A percentile compares a stretch with the other conserved stretches of the same genome.
phyloP scores from a whole-genome alignment of 2,888 invertebrate genomes.

The Melinaea marsaeus region DNA sequence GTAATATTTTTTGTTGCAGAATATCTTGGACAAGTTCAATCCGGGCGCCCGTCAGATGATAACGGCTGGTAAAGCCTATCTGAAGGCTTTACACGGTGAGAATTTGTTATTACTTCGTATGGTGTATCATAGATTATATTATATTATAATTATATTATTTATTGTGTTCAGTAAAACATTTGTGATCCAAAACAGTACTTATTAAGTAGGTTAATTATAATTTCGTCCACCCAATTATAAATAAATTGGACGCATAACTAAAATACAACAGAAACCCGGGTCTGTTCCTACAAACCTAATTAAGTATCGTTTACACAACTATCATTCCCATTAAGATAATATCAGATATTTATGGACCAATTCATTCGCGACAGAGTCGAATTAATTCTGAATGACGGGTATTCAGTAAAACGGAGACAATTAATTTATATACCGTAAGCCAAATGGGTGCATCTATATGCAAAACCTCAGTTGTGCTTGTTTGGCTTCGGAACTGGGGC shows the following conservation, averaged over 20 bases:
- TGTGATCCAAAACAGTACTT: too few relatives aligned
- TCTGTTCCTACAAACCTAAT: neutral
- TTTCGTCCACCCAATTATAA: neutral
- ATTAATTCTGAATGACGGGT: constrained; percentile 51
- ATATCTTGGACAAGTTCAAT: constrained; percentile 97
- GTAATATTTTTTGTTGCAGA: constrained; percentile 82
- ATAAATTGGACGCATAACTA: neutral
- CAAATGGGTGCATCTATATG: constrained; percentile 75
- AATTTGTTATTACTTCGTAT: constrained; percentile 35
- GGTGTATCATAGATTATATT: too few relatives aligned
- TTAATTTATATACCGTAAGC: constrained; percentile 72
- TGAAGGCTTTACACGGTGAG: constrained; percentile 96
- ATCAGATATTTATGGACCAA: constrained; percentile 2
- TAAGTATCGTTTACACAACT: constrained; percentile 4
- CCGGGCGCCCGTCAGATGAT: constrained; percentile 96
- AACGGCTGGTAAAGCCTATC: constrained; percentile 94
- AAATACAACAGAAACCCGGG: neutral
- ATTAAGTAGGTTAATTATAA: too few relatives aligned
- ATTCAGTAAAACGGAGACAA: constrained; percentile 65
- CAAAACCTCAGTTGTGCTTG: constrained; percentile 69
- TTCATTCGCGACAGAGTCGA: constrained; percentile 33
- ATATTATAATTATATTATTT: too few relatives aligned
- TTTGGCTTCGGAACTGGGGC: constrained; percentile 70
- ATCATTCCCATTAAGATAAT: constrained; percentile 4
- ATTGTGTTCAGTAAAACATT: too few relatives aligned